phyloP scores from a whole-genome alignment of 2,113 vertebrate species.

The Percopsis transmontana region DNA sequence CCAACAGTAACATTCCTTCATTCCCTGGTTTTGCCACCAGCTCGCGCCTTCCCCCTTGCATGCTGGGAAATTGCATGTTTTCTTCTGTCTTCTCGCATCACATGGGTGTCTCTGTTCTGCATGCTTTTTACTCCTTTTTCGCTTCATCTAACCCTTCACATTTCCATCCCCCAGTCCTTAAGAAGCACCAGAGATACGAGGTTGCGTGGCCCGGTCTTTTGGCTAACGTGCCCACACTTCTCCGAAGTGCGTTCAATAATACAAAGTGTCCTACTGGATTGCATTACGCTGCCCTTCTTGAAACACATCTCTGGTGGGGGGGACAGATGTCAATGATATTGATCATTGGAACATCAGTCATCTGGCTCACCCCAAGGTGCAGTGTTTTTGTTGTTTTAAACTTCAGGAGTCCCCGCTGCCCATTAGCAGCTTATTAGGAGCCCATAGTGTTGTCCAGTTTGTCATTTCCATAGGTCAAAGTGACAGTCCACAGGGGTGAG shows the following conservation, averaged over 20 bases:
- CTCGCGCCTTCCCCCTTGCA: conserved; percentile 31
- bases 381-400: not conserved
- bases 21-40: conserved; percentile 8
- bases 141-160: conserved; percentile 26
- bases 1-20: not conserved
- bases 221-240: conserved; percentile 19
- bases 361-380: not conserved
- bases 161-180: conserved; percentile 12
- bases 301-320: conserved; percentile 13
- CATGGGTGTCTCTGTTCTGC: conserved; percentile 36
- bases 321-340: conserved; percentile 25
- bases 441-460: not conserved
- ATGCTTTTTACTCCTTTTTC: conserved; percentile 38
- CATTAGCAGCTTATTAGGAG: not conserved
- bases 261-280: conserved; percentile 30
- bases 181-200: conserved; percentile 25
- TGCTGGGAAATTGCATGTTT: conserved; percentile 20
- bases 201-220: conserved; percentile 39
- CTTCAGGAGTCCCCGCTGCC: not conserved
- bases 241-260: conserved; percentile 21
- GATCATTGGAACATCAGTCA: conserved; percentile 27
- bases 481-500: not conserved
- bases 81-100: conserved; percentile 5
- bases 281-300: conserved; percentile 17
- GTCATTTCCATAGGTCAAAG: not conserved